A percentile compares a stretch with the other conserved stretches of the same genome.
Evolutionary conservation across 1,140 invertebrate species (phyloP).

Genomic region (Dolichoris vasculosae): DNA sequence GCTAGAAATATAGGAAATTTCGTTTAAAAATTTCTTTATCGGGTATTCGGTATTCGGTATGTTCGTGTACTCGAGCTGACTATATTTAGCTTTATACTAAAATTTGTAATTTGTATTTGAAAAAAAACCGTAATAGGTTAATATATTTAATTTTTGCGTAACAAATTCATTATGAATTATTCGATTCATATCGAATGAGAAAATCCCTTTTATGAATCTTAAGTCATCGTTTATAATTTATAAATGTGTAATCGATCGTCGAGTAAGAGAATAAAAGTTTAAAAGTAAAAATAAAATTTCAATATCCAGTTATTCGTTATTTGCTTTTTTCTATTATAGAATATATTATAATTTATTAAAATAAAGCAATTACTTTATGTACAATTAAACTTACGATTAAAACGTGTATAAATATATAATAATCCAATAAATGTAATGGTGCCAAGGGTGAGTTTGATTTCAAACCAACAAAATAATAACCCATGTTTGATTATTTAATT

Average conservation of each 20-base stretch:
- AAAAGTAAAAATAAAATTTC: neutral
- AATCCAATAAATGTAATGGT: neutral
- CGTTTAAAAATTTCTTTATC: neutral
- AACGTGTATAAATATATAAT: neutral
- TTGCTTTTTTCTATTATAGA: neutral
- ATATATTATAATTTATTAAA: neutral
- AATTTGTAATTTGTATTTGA: neutral
- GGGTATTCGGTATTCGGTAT: neutral
- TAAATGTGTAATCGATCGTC: conserved; percentile 3
- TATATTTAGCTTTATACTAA: neutral
- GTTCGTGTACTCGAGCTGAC: neutral
- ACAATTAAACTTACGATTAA: conserved; percentile 1
- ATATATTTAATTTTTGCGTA: neutral
- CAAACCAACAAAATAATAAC: conserved; percentile 6
- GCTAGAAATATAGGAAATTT: neutral
- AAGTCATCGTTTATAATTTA: neutral
- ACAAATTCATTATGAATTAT: neutral
- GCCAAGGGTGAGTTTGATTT: conserved; percentile 18
- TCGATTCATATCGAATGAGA: neutral
- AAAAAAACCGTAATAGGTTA: neutral
- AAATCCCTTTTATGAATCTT: neutral
- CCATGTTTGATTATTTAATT: neutral
- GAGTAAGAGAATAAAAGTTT: neutral
- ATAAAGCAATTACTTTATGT: conserved; percentile 10
- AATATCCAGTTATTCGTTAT: neutral